phyloP scores from a whole-genome alignment of 2,888 invertebrate genomes.

The Philonicus albiceps region DNA sequence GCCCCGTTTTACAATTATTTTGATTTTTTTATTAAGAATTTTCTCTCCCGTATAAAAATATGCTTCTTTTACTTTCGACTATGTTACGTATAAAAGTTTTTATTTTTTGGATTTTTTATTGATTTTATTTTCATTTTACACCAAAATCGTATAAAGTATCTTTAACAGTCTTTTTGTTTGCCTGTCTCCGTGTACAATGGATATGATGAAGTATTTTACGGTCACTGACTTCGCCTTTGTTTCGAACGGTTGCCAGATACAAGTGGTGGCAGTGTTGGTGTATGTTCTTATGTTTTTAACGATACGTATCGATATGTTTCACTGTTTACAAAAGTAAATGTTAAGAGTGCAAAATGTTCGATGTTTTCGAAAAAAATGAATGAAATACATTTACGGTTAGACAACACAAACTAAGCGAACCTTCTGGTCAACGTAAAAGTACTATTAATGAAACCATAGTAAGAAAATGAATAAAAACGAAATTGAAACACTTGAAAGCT shows the following conservation, averaged over 20 bases:
- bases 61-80: slow-evolving; percentile 22
- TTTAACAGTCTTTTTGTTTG: slow-evolving; percentile 20
- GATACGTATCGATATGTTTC: slow-evolving; percentile 10
- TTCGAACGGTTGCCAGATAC: not conserved
- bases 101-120: slow-evolving; percentile 27
- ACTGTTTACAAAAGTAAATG: slow-evolving; percentile 6
- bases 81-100: not conserved
- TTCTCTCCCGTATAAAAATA: slow-evolving; percentile 49
- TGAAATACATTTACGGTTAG: slow-evolving; percentile 17
- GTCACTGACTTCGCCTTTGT: slow-evolving; percentile 1
- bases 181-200: not conserved
- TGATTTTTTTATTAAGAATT: slow-evolving; percentile 37
- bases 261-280: not conserved
- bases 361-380: slow-evolving; percentile 17
- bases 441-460: slow-evolving; percentile 9
- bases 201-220: not conserved
- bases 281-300: not conserved
- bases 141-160: slow-evolving; percentile 1
- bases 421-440: not conserved
- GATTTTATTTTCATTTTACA: not conserved
- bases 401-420: slow-evolving; percentile 26
- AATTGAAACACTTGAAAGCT: not conserved
- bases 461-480: not conserved
- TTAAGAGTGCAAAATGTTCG: slow-evolving; percentile 11
- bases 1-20: slow-evolving; percentile 57